phyloP scores from a whole-genome alignment of 2,888 invertebrate species.

The Rotaria sp. region DNA sequence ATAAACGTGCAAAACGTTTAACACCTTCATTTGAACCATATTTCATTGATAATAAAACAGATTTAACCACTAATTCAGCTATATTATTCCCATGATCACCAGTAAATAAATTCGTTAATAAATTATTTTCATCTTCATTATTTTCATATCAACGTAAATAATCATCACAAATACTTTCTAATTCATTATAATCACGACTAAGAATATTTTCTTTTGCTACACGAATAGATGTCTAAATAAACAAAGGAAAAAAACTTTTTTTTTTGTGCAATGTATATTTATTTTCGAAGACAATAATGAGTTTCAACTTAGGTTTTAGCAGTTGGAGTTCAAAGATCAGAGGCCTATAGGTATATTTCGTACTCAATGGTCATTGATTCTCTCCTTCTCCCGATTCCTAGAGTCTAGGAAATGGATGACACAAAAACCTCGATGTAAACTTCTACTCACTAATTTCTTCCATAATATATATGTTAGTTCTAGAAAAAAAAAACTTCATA shows the following conservation, averaged over 20 bases:
- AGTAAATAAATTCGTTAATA: background rate
- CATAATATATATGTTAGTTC: no score
- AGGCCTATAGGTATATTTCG: no score
- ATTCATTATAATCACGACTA: constrained; percentile 1
- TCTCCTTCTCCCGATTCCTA: no score
- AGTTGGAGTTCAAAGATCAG: no score
- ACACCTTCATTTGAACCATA: constrained; percentile 61
- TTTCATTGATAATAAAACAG: constrained; percentile 58
- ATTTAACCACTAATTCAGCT: background rate
- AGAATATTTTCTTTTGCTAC: background rate
- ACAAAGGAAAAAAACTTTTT: background rate
- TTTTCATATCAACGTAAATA: constrained; percentile 24
- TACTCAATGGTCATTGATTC: no score
- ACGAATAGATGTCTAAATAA: background rate
- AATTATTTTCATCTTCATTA: constrained; percentile 22
- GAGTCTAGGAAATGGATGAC: no score
- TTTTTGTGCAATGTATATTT: no score
- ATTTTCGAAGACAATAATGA: no score
- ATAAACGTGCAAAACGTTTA: constrained; percentile 64
- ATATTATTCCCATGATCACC: background rate
- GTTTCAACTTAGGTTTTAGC: no score
- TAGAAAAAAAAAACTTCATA: no score
- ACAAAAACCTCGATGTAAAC: no score
- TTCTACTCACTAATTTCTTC: no score
- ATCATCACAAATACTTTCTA: background rate